phyloP scores from a whole-genome alignment of 2,113 vertebrate genomes.

The Caranx ignobilis region DNA sequence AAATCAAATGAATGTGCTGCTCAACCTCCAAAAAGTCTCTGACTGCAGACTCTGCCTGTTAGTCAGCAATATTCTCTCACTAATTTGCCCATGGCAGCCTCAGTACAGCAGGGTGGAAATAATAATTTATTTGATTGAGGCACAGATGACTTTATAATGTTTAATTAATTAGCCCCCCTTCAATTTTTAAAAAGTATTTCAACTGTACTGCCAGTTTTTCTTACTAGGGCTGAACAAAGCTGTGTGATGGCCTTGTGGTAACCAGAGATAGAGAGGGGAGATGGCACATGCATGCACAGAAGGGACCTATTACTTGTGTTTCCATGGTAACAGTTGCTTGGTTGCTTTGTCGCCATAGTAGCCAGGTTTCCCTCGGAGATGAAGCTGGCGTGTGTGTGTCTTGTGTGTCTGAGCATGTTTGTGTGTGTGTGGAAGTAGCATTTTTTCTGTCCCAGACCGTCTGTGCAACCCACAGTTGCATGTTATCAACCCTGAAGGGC shows the following conservation, averaged over 20 bases:
- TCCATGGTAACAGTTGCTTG: conserved; percentile 85
- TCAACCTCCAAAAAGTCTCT: background rate
- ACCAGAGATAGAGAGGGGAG: conserved; percentile 53
- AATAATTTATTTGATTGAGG: conserved; percentile 43
- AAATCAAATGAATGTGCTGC: conserved; percentile 48
- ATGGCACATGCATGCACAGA: conserved; percentile 57
- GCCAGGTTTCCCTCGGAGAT: conserved; percentile 81
- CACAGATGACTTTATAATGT: conserved; percentile 17
- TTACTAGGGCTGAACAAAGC: conserved; percentile 45
- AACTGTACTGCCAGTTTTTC: conserved; percentile 23
- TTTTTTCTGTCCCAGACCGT: conserved; percentile 64
- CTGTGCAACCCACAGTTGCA: conserved; percentile 57
- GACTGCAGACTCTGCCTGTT: conserved; percentile 31
- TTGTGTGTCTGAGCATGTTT: conserved; percentile 50
- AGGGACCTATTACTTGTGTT: conserved; percentile 84
- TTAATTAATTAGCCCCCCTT: conserved; percentile 42
- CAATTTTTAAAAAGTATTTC: conserved; percentile 33
- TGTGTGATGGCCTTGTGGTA: conserved; percentile 48
- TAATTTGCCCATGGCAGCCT: conserved; percentile 15
- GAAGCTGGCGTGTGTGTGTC: conserved; percentile 69
- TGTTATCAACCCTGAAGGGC: conserved; percentile 48
- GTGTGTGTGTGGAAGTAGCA: conserved; percentile 45
- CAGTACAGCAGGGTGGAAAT: conserved; percentile 17
- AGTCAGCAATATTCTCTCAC: conserved; percentile 36
- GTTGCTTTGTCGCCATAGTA: conserved; percentile 81